These are phyloP conservation scores for Orbicella faveolata DNA, from an alignment of 64 coral and sea anemone genomes.

Conservation along the genomic window DNA sequence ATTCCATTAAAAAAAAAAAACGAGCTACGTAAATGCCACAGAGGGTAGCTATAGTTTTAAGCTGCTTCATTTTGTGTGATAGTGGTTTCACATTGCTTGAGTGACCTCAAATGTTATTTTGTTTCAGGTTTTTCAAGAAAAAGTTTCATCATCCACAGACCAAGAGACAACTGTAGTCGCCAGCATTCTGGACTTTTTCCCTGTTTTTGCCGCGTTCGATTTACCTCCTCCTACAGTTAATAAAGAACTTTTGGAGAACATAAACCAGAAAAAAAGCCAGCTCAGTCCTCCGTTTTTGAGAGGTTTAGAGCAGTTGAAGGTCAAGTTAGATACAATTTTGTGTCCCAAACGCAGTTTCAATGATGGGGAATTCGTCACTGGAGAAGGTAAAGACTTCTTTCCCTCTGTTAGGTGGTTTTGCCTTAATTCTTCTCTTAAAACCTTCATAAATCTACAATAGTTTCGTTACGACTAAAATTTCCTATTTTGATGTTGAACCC, in stretches of 20 bases:
- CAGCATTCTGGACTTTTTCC: conserved; percentile 60
- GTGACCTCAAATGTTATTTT: not conserved
- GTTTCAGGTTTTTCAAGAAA: conserved; percentile 42
- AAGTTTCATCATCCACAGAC: not conserved
- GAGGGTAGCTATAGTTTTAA: no score
- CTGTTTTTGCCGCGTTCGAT: conserved; percentile 59
- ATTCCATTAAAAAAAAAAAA: no score
- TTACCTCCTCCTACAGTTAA: conserved; percentile 58
- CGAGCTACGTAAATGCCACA: no score
- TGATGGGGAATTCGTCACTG: not conserved
- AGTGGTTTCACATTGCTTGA: no score
- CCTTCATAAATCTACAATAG: no score
- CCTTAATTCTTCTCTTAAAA: no score
- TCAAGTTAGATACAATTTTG: conserved; percentile 4
- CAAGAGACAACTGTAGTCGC: conserved; percentile 27
- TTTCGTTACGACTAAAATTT: no score
- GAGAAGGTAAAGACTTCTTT: not conserved
- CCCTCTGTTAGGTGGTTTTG: not conserved
- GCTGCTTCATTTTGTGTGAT: no score
- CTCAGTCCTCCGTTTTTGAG: conserved; percentile 43
- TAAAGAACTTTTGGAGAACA: conserved; percentile 25
- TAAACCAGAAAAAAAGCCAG: conserved; percentile 14
- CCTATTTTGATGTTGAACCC: no score
- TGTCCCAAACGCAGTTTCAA: conserved; percentile 3
- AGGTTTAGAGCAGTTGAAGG: conserved; percentile 40